Conservation (phyloP, 2,888 invertebrate species). For the Anthophora plumipes region DNA sequence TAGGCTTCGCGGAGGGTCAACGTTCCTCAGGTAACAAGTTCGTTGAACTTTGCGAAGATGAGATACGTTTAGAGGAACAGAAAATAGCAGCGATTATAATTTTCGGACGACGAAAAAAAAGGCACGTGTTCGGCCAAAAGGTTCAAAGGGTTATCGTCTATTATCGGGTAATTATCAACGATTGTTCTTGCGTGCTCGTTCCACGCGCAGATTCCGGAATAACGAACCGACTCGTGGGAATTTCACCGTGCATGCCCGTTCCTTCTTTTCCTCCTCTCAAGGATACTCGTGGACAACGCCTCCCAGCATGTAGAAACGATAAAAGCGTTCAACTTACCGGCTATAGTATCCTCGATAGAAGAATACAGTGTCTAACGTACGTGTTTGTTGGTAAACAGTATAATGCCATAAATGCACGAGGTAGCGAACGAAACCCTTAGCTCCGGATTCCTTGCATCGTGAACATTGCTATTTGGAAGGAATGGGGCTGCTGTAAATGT, state of each 20-base stretch:
- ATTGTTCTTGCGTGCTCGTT: conserved; percentile 51
- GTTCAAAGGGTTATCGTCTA: conserved; percentile 3
- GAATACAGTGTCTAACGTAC: conserved; percentile 3
- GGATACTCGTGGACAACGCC: conserved; percentile 56
- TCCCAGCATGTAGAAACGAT: conserved; percentile 24
- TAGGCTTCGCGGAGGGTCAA: conserved; percentile 18
- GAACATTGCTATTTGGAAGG: conserved; percentile 1
- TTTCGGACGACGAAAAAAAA: conserved; percentile 22
- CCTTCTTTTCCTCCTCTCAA: conserved; percentile 32
- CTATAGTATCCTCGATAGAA: conserved; percentile 7
- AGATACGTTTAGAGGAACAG: neutral
- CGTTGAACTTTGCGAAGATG: conserved; percentile 46
- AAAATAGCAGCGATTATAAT: conserved; percentile 2
- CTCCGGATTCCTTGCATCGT: neutral
- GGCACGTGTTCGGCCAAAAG: neutral
- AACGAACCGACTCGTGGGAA: conserved; percentile 60
- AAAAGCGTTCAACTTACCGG: conserved; percentile 51
- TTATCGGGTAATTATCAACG: conserved; percentile 58
- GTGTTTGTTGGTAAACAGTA: conserved; percentile 12
- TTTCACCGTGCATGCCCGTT: conserved; percentile 21
- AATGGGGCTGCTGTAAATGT: conserved; percentile 27
- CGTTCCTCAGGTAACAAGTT: conserved; percentile 36
- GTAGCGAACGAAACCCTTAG: conserved; percentile 25
- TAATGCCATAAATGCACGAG: conserved; percentile 36
- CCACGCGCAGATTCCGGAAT: conserved; percentile 48